Percentiles rank a stretch among this genome's conserved stretches.
These are phyloP conservation scores for Steinernema khuongi DNA, from an alignment of 1,140 invertebrate species.

Conservation along the genomic window DNA sequence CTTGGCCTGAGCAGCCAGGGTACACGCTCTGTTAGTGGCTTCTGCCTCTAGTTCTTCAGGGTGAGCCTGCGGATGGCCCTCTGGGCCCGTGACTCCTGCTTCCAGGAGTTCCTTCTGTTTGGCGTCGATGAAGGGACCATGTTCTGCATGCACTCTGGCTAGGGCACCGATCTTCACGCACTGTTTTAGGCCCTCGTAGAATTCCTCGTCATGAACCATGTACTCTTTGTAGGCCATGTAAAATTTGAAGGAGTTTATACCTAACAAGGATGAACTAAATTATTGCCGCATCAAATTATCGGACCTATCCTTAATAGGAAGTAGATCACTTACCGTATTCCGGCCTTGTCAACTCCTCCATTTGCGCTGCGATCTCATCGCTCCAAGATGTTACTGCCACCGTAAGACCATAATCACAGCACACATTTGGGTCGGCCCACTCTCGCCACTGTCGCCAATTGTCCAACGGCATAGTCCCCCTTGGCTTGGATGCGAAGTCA, in stretches of 20 bases:
- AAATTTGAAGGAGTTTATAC: conserved; percentile 95
- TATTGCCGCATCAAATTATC: too few relatives aligned
- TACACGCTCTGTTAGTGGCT: conserved; percentile 86
- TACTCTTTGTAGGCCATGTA: conserved; percentile 95
- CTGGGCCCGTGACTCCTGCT: conserved; percentile 82
- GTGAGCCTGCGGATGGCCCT: conserved; percentile 88
- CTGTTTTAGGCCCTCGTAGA: conserved; percentile 68
- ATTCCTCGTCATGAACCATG: conserved; percentile 84
- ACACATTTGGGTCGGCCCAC: conserved; percentile 77
- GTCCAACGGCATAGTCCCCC: conserved; percentile 76
- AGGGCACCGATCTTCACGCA: conserved; percentile 69
- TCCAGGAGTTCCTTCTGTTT: conserved; percentile 79
- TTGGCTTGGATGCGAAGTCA: conserved; percentile 60
- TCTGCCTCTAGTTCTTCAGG: conserved; percentile 96
- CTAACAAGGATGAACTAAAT: conserved; percentile 58
- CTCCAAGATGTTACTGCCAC: conserved; percentile 86
- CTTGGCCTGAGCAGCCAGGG: conserved; percentile 81
- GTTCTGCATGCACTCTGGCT: conserved; percentile 92
- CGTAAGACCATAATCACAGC: conserved; percentile 93
- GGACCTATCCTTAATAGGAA: too few relatives aligned
- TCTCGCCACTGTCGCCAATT: conserved; percentile 82
- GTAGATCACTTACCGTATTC: conserved; percentile 62
- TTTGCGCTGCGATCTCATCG: conserved; percentile 63
- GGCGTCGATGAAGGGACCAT: conserved; percentile 83
- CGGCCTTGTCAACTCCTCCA: conserved; percentile 71